Evolutionary conservation across 2,888 invertebrate genomes (phyloP), one percentile per base, ranked within the genome.

Genomic region (Sisyra nigra): DNA sequence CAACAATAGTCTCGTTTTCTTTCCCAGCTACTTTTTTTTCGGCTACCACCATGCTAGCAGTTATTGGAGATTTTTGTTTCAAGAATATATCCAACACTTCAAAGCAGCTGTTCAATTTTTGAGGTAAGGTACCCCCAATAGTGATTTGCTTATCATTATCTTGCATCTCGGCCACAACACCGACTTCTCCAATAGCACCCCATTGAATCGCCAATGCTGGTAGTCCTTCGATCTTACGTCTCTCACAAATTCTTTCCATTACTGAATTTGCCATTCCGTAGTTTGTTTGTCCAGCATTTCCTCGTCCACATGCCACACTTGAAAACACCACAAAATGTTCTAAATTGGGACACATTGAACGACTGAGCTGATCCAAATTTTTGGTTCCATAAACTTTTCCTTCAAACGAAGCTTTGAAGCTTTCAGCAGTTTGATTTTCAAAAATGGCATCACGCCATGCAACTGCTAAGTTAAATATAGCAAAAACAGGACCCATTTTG

Each of bases 201-300:
- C 92, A 93, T 58, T 93, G 87, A 8, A 93, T 76, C 2, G 91
- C 91, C 46, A 87, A 61, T 0, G 72, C 91, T 1, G 87, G 85
- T 0, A 79, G 66, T 1, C 85, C 83, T 7, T 76, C 74, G 44
- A 60, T 62, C 53, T 67, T 67, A 48, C 88, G 72, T 54, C 67
- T 65, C 59, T 88, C 91, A 56, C 85, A 84, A 50, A 92, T 76
- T 49, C 87, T 72, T 60, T 92, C 89, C 87, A 91, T 87, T 3
- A 82, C 72, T 0, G 88, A 87, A 66, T 92, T 93, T 34, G 88
- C 80, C 69, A 83, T 80, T 18, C 88, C 92, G 58, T 92, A 92
- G 65, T 88, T 89, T 15, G 84, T 78, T 65, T 93, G 93, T 1
- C 91, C 91, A 3, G 81, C 79, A 60, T 92, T 92, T 51, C 93